Base-by-base conservation (phyloP, 2,113 vertebrate genomes). In the Junco hyemalis region DNA sequence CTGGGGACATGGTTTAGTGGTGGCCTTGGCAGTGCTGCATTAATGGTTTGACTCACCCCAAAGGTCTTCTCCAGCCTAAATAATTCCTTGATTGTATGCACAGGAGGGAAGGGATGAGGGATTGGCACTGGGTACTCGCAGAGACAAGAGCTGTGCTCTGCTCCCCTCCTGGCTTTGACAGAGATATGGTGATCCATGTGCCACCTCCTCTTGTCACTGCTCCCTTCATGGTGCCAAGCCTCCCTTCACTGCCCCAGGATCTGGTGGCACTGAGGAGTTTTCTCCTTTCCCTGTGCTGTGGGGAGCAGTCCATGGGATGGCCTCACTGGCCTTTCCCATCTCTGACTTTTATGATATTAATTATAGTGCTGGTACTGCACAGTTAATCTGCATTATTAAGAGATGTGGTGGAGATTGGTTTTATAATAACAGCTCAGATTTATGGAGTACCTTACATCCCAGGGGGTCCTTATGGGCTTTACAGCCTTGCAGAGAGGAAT, bases 301-400 rank as follows among this genome's bases (percentile, higher is more conserved):
- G n/a, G 50, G 60, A 64, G 36, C 59, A 47, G 26, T 20, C 38
- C 20, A 1, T 1, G 5, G n/a, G 51, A 45, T 33, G 29, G 42
- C 33, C 92, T 68, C 0, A 0, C 59, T 54, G 36, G 66, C 81
- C 84, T 69, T 90, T 79, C 73, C 65, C 70, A 63, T 86, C 82
- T 54, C 91, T 48, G 70, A 59, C 66, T 94, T 96, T 92, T 91
- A 92, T 72, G 85, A 22, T 56, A 42, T 70, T 89, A 94, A 95
- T 96, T 95, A 95, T 82, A 83, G 70, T 47, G 53, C 28, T 59
- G 59, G 89, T 93, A 92, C 81, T 94, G 85, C 73, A 31, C 33
- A 90, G 73, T 96, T 96, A 93, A 93, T 96, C 90, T 86, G 86
- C 19, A 13, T 95, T 94, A 95, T 96, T 91, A 96, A 93, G 85